phyloP scores from a whole-genome alignment of 2,888 invertebrate genomes.

The Drosophila picticornis region DNA sequence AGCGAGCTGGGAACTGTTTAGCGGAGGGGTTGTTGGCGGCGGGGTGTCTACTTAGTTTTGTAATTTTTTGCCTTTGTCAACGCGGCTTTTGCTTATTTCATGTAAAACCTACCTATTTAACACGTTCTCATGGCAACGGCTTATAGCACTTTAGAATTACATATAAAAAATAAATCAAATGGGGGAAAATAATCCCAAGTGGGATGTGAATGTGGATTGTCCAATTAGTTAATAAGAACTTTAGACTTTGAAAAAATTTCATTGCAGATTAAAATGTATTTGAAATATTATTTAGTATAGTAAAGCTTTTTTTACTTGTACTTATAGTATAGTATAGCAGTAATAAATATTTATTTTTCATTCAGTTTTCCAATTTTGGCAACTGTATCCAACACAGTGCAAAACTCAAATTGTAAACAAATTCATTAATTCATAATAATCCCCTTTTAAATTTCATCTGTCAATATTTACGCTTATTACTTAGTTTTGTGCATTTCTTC shows the following conservation, averaged over 20 bases:
- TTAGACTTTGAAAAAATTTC: background rate
- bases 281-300: no score
- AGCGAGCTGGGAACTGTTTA: slow-evolving; percentile 16
- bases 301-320: no score
- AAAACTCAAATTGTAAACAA: background rate
- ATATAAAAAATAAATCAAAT: slow-evolving; percentile 21
- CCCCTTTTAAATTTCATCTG: background rate
- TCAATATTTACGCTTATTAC: background rate
- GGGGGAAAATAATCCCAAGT: background rate
- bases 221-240: slow-evolving; percentile 7
- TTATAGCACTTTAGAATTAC: slow-evolving; percentile 49
- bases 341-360: background rate
- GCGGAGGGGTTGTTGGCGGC: background rate
- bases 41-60: slow-evolving; percentile 29
- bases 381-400: background rate
- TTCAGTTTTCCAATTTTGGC: background rate
- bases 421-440: background rate
- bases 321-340: background rate
- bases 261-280: background rate
- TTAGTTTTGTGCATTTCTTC: background rate
- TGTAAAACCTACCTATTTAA: slow-evolving; percentile 36
- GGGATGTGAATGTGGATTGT: background rate
- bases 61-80: slow-evolving; percentile 44
- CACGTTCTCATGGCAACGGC: slow-evolving; percentile 60
- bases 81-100: slow-evolving; percentile 36